Conservation (phyloP, 30 jellyfish, hydroid and myxozoan genomes). For the Chironex yamaguchii region DNA sequence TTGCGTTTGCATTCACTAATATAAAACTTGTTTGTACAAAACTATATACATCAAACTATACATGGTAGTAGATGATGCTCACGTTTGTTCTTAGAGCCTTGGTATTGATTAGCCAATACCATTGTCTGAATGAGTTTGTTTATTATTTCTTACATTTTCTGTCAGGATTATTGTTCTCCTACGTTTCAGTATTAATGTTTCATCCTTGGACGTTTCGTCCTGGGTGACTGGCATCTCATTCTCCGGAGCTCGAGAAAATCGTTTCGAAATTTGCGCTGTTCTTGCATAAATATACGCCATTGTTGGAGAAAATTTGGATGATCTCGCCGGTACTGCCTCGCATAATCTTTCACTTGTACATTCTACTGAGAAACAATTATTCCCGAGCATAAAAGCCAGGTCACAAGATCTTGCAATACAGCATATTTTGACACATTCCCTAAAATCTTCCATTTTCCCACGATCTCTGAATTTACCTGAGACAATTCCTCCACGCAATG, state of each 20-base stretch:
- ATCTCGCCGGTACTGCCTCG: conserved; percentile 90
- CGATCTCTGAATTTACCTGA: conserved; percentile 90
- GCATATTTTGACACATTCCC: conserved; percentile 85
- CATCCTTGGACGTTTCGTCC: neutral
- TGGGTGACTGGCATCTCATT: neutral
- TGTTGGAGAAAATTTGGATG: conserved; percentile 69
- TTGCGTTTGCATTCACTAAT: too few species aligned
- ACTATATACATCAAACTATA: neutral
- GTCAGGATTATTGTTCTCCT: too few species aligned
- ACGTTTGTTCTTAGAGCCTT: too few species aligned
- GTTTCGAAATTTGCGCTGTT: conserved; percentile 41
- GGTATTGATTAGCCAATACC: too few species aligned
- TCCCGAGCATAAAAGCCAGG: conserved; percentile 89
- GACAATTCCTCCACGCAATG: conserved; percentile 84
- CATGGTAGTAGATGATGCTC: neutral
- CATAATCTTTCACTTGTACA: conserved; percentile 78
- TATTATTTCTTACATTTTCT: too few species aligned
- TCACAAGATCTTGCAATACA: conserved; percentile 83
- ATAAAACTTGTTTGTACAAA: neutral
- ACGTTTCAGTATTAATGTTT: neutral
- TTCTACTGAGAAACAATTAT: conserved; percentile 90
- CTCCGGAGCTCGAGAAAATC: neutral
- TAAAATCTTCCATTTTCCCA: conserved; percentile 82
- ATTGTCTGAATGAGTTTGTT: too few species aligned
- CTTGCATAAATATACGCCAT: conserved; percentile 89